Base-by-base conservation (phyloP, 2,888 invertebrate species). In the Penaeus monodon region DNA sequence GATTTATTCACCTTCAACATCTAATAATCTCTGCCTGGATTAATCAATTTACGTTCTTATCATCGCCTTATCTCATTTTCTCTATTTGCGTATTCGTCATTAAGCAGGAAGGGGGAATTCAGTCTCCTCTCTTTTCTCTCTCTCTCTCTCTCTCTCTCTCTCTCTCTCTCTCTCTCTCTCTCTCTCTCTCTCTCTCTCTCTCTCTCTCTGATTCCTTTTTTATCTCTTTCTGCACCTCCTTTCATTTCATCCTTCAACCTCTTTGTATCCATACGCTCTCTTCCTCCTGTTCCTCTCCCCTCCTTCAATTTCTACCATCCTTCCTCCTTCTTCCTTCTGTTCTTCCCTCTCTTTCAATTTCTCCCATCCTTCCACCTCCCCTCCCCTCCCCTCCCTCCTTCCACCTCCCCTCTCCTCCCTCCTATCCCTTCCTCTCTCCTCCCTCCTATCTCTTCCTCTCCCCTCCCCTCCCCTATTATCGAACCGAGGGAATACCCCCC, bases 151-250 rank as follows among this genome's bases (percentile, higher is more conserved):
- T 77, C 77, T 49, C 49, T 38, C 33, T 38, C 33, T 38, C 33
- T n/a, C 29, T 38, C 38, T n/a, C n/a, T n/a, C 66, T 66, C 66
- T n/a, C n/a, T n/a, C 66, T 66, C 66, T n/a, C n/a, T n/a, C 66
- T 66, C 66, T n/a, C n/a, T n/a, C 66, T 66, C 66, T n/a, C 44
- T 38, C 65, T 38, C 65, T n/a, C 68, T 68, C 65, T 81, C 66
- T 44, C 38, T 68, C 66, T 81, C 66, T 6, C n/a, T n/a, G n/a
- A n/a, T n/a, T n/a, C 66, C n/a, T 49, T 38, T 22, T 65, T 24
- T 81, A 7, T 38, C 27, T 27, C 65, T 44, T 33, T 44, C 24
- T n/a, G 20, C 38, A 29, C 66, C 38, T n/a, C 29, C 68, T n/a
- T 33, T 68, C 33, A 38, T 63, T 66, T n/a, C 33, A 33, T 38